Evolutionary conservation across 2,113 vertebrate species (phyloP).

Genomic region (Hippocampus abdominalis): DNA sequence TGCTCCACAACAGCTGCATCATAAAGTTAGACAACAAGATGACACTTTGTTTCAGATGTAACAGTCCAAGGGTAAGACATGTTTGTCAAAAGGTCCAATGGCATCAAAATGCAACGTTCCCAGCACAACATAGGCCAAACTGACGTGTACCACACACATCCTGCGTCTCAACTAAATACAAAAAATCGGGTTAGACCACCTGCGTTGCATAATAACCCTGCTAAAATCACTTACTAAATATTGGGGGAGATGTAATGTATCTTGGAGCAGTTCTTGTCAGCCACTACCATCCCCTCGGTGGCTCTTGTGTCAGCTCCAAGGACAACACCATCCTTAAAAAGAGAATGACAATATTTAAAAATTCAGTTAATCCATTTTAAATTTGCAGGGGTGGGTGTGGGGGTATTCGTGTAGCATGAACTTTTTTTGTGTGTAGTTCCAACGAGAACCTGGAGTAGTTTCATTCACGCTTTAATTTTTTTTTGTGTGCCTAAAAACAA

Average conservation of each 20-base stretch:
- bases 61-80: background rate
- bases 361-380: background rate
- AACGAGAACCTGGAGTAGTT: too few species aligned
- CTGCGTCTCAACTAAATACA: too few species aligned
- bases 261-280: constrained; percentile 98
- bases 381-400: background rate
- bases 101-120: background rate
- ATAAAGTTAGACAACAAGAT: constrained; percentile 2
- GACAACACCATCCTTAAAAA: constrained; percentile 83
- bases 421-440: too few species aligned
- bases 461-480: too few species aligned
- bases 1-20: constrained; percentile 88
- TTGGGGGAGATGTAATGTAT: constrained; percentile 98
- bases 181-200: too few species aligned
- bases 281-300: constrained; percentile 93
- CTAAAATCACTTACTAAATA: constrained; percentile 84
- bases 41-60: background rate
- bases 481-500: too few species aligned
- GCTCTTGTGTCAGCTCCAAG: constrained; percentile 94
- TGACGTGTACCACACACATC: too few species aligned
- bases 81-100: background rate
- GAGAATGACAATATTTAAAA: background rate
- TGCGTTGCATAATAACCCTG: too few species aligned
- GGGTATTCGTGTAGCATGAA: background rate
- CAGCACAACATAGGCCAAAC: background rate